Evolutionary conservation across 64 coral and sea anemone genomes (phyloP).

Genomic region (Astreopora myriophthalma): DNA sequence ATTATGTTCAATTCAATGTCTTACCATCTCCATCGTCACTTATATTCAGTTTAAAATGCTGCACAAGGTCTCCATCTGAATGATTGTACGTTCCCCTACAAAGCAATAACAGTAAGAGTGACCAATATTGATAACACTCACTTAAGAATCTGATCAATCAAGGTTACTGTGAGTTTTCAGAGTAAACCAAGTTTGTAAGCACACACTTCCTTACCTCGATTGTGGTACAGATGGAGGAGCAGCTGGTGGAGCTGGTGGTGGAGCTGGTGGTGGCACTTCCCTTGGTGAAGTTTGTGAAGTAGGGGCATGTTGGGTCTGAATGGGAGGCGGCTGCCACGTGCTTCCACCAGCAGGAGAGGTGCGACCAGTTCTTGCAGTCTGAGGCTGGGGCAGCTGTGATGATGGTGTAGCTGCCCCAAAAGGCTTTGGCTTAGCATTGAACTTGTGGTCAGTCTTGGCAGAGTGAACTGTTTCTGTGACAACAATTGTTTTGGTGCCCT

Average conservation of each 20-base stretch:
- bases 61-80: conserved; percentile 62
- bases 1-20: not conserved
- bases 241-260: conserved; percentile 2
- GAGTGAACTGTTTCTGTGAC: conserved; percentile 85
- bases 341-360: conserved; percentile 56
- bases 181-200: not conserved
- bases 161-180: not conserved
- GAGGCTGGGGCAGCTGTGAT: not conserved
- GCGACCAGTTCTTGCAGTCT: conserved; percentile 27
- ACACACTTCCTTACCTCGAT: not conserved
- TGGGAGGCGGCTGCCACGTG: conserved; percentile 14
- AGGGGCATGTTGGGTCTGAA: conserved; percentile 21
- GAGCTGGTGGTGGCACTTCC: not conserved
- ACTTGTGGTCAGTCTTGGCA: conserved; percentile 83
- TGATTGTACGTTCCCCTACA: not conserved
- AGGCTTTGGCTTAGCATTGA: conserved; percentile 92
- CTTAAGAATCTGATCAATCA: not conserved
- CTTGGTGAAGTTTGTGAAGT: conserved; percentile 11
- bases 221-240: not conserved
- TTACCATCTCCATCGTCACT: conserved; percentile 96
- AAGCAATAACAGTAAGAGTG: not conserved
- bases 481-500: not conserved
- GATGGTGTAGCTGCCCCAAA: conserved; percentile 79
- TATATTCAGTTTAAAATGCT: conserved; percentile 82
- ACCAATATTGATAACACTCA: too few relatives aligned